A percentile compares a stretch with the other conserved stretches of the same genome.
These are phyloP conservation scores for Dolomedes plantarius DNA, from an alignment of 2,888 invertebrate species.

Conservation along the genomic window DNA sequence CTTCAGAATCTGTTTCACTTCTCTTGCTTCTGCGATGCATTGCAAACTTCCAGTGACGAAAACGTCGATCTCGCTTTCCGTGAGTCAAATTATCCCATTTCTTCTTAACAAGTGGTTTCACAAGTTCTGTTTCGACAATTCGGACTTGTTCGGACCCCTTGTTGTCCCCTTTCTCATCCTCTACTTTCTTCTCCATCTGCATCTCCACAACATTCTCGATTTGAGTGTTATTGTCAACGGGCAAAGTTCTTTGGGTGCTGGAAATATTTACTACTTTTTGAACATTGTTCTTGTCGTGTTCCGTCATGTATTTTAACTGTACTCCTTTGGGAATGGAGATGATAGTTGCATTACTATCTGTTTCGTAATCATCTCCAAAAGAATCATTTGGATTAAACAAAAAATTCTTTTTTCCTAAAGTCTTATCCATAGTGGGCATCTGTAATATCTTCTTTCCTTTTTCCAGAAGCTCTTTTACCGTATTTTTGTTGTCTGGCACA, in stretches of 20 bases:
- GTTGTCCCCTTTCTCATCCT: not conserved
- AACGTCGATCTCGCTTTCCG: not conserved
- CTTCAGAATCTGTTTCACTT: not conserved
- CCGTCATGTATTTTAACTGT: not conserved
- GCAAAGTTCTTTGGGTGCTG: not conserved
- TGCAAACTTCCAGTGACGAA: not conserved
- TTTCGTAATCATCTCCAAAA: not conserved
- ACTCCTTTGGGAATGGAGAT: not conserved
- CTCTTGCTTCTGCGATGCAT: not conserved
- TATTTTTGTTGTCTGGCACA: not conserved
- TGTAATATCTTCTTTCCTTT: not conserved
- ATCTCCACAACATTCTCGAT: slow-evolving; percentile 45
- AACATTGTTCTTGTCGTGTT: not conserved
- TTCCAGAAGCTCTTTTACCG: not conserved
- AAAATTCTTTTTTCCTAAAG: not conserved
- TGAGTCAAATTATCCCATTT: not conserved
- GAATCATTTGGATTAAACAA: not conserved
- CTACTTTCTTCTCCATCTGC: slow-evolving; percentile 29
- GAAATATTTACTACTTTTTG: not conserved
- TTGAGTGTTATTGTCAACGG: not conserved
- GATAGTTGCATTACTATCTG: not conserved
- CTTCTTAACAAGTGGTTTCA: not conserved
- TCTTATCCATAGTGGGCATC: not conserved
- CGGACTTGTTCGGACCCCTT: slow-evolving; percentile 1
- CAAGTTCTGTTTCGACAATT: slow-evolving; percentile 28